Evolutionary conservation across 2,113 vertebrate genomes (phyloP), one percentile per base, ranked within the genome.

Genomic region (Microcebus murinus): DNA sequence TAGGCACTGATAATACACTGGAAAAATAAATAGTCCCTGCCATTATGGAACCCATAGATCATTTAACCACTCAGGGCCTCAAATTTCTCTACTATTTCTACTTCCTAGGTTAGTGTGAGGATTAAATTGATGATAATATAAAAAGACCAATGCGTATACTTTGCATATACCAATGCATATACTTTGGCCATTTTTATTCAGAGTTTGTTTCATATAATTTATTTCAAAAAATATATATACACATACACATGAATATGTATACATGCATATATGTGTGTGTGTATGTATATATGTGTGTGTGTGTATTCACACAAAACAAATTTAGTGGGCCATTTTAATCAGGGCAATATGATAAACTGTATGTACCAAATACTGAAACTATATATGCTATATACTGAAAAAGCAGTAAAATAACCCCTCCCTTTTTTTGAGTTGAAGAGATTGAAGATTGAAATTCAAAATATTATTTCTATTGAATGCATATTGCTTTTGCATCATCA

Each of bases 181-280:
- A 73, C 34, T 71, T 87, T 70, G 50, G 25, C 50, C 55, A 80
- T 88, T 94, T 90, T 90, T 85, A 81, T 85, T 94, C 29, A 42
- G 34, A 92, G 80, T 73, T 48, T 10, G 3, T 89, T 94, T 79
- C 31, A 42, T 76, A 57, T 65, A 63, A 36, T 94, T 84, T 59
- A 95, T 95, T 95, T 94, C 29, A 92, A 86, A 92, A 73, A 94
- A 91, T 79, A 42, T 71, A 13, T 52, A 52, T 14, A 52, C 50
- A 73, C 94, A 91, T 29, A 89, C 17, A 81, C 71, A 57, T 23
- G 77, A 14, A 45, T 8, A n/a, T 4, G 6, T 50, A 12, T 48
- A 42, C 65, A 31, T 82, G 15, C 13, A 17, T 42, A 7, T 82
- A 9, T 90, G 10, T 36, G 23, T 20, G 5, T 70, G 2, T 63